These are phyloP conservation scores for Micrasema minimum DNA, from an alignment of 1,140 invertebrate genomes.

Conservation along the genomic window DNA sequence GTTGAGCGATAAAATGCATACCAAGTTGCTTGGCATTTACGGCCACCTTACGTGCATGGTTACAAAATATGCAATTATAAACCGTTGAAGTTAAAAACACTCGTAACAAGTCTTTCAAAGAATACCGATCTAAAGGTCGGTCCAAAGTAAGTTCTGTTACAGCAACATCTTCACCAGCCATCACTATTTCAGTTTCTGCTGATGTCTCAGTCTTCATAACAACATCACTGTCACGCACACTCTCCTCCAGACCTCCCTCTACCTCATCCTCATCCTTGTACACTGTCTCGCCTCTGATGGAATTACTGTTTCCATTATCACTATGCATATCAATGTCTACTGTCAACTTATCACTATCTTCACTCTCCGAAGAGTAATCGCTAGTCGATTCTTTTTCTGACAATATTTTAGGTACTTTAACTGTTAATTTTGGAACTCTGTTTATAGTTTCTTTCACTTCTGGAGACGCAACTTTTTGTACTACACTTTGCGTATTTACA, in stretches of 20 bases:
- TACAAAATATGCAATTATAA: constrained; percentile 81
- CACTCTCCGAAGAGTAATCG: constrained; percentile 68
- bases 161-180: constrained; percentile 71
- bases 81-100: constrained; percentile 76
- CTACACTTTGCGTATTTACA: constrained; percentile 6
- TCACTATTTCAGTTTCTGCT: constrained; percentile 35
- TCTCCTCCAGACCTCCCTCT: constrained; percentile 32
- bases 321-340: constrained; percentile 55
- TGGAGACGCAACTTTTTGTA: constrained; percentile 15
- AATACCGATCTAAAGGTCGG: constrained; percentile 77
- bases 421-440: constrained; percentile 64
- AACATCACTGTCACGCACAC: background rate
- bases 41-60: constrained; percentile 82
- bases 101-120: constrained; percentile 76
- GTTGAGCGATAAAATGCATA: constrained; percentile 80
- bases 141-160: constrained; percentile 79
- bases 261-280: background rate
- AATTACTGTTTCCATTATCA: constrained; percentile 7
- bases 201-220: constrained; percentile 53
- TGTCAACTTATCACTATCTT: constrained; percentile 69
- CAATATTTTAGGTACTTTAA: constrained; percentile 65
- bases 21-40: constrained; percentile 83
- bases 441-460: constrained; percentile 59
- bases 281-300: constrained; percentile 4
- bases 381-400: constrained; percentile 65